These are phyloP conservation scores for Catharus minimus DNA, from an alignment of 2,113 vertebrate genomes.

Conservation along the genomic window DNA sequence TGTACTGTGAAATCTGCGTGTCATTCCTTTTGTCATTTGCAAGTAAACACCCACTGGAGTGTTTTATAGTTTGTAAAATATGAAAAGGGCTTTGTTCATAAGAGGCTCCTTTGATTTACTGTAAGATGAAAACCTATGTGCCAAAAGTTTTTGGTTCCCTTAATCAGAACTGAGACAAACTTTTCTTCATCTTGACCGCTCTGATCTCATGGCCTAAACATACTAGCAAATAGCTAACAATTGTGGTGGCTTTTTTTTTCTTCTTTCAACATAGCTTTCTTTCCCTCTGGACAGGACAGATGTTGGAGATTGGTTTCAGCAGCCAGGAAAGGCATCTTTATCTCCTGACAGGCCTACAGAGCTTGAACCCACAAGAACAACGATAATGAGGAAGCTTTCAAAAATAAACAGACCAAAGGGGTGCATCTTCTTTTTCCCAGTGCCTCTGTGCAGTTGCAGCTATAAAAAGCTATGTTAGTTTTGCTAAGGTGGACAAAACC, in stretches of 20 bases:
- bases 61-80: slow-evolving; percentile 39
- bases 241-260: slow-evolving; percentile 1
- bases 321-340: neutral
- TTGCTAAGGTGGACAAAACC: neutral
- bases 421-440: neutral
- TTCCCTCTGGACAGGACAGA: neutral
- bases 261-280: neutral
- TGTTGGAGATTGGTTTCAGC: neutral
- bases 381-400: neutral
- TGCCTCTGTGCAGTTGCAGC: neutral
- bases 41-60: slow-evolving; percentile 42
- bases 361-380: slow-evolving; percentile 36
- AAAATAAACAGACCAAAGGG: slow-evolving; percentile 25
- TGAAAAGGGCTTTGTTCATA: slow-evolving; percentile 35
- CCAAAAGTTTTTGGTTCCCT: neutral
- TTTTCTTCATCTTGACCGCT: neutral
- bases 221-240: slow-evolving; percentile 11
- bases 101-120: slow-evolving; percentile 35
- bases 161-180: slow-evolving; percentile 26
- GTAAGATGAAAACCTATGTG: slow-evolving; percentile 32
- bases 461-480: neutral
- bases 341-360: slow-evolving; percentile 5
- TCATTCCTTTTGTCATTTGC: slow-evolving; percentile 39
- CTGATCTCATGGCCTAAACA: slow-evolving; percentile 34
- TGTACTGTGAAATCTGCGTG: slow-evolving; percentile 11